Conservation (phyloP, 2,888 invertebrate genomes). For the Thereva unica region DNA sequence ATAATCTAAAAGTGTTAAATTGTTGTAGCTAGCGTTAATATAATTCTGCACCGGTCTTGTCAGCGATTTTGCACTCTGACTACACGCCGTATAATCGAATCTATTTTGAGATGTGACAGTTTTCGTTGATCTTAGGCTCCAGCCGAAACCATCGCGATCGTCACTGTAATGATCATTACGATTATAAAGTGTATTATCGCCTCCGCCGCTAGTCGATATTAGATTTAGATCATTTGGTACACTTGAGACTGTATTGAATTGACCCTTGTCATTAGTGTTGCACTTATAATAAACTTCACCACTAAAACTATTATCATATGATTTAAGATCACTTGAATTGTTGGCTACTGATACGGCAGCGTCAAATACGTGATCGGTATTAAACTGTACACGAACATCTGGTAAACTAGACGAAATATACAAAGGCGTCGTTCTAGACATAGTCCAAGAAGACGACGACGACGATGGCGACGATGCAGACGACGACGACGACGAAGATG, state of each 20-base stretch:
- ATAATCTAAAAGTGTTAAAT: conserved; percentile 65
- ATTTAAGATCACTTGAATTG: conserved; percentile 24
- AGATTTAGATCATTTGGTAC: conserved; percentile 72
- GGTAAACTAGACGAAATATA: conserved; percentile 52
- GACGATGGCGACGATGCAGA: conserved; percentile 50
- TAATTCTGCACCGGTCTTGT: conserved; percentile 47
- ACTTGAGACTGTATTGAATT: conserved; percentile 57
- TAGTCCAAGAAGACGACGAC: conserved; percentile 51
- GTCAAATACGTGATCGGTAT: conserved; percentile 15
- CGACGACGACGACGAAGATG: conserved; percentile 41
- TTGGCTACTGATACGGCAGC: conserved; percentile 11
- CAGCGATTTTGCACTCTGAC: conserved; percentile 23
- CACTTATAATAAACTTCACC: conserved; percentile 15
- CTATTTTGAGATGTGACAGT: conserved; percentile 46
- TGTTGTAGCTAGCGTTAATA: conserved; percentile 66
- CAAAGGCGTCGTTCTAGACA: conserved; percentile 18
- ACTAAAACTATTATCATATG: conserved; percentile 15
- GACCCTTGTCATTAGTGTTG: conserved; percentile 12
- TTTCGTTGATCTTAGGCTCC: conserved; percentile 42
- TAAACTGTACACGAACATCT: conserved; percentile 50
- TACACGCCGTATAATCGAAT: conserved; percentile 13
- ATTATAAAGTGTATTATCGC: conserved; percentile 47
- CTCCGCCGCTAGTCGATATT: conserved; percentile 60
- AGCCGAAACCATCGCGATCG: conserved; percentile 30
- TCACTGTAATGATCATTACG: conserved; percentile 10